phyloP scores from a whole-genome alignment of 1,140 invertebrate genomes.

The Anastrepha ludens region DNA sequence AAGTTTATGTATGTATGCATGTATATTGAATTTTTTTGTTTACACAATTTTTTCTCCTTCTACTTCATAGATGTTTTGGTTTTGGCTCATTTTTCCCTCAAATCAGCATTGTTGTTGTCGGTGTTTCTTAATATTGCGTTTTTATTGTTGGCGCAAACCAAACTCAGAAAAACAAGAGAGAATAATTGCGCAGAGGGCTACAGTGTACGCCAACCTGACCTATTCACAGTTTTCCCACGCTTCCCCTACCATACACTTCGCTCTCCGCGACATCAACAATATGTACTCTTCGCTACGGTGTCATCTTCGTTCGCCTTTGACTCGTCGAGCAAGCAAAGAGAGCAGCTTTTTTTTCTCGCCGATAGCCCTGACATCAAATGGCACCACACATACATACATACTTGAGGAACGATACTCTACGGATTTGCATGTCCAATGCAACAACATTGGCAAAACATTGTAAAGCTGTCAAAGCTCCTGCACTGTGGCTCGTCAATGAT shows the following conservation, averaged over 20 bases:
- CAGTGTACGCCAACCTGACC: conserved; percentile 21
- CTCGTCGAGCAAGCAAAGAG: background rate
- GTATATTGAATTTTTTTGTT: background rate
- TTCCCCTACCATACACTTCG: background rate
- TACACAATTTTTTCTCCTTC: background rate
- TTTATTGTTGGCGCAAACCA: background rate
- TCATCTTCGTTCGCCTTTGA: conserved; percentile 12
- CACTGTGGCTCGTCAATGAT: conserved; percentile 33
- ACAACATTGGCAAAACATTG: background rate
- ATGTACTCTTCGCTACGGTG: background rate
- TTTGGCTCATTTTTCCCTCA: background rate
- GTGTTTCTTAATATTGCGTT: background rate
- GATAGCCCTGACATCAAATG: conserved; percentile 55
- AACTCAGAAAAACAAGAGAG: background rate
- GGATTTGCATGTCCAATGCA: conserved; percentile 19
- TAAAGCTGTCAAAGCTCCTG: conserved; percentile 19
- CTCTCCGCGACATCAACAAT: background rate
- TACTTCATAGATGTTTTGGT: background rate
- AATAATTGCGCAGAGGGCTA: conserved; percentile 29
- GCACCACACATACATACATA: conserved; percentile 10
- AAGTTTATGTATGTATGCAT: background rate
- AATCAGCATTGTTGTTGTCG: background rate
- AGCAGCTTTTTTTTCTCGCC: conserved; percentile 20
- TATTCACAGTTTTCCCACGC: conserved; percentile 33
- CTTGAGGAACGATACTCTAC: background rate